phyloP scores from a whole-genome alignment of 1,140 invertebrate genomes.

The Brachionus koreanus region DNA sequence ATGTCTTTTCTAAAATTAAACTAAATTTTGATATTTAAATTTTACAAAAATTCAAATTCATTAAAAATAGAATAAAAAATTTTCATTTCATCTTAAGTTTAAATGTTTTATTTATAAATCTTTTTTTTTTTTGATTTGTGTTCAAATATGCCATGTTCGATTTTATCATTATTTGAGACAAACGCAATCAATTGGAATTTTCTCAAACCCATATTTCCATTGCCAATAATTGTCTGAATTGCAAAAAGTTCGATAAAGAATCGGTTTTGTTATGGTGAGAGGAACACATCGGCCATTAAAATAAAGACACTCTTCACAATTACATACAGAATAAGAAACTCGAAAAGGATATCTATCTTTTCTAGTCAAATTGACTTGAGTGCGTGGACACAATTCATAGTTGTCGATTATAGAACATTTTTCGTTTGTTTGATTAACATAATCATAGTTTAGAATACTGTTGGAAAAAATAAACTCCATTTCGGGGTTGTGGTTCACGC shows the following conservation, averaged over 20 bases:
- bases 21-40: too few species aligned
- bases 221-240: not conserved
- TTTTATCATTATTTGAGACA: too few species aligned
- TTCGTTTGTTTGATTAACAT: not conserved
- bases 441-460: not conserved
- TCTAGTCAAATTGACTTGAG: not conserved
- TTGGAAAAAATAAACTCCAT: not conserved
- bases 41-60: too few species aligned
- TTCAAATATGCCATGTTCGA: too few species aligned
- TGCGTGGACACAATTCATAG: not conserved
- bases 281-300: not conserved
- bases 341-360: not conserved
- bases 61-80: too few species aligned
- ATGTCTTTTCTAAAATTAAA: too few species aligned
- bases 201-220: conserved; percentile 12
- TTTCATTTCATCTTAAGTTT: too few species aligned
- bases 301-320: not conserved
- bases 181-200: not conserved
- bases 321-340: not conserved
- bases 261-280: not conserved
- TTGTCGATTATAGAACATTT: not conserved
- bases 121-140: too few species aligned
- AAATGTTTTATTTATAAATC: too few species aligned
- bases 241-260: not conserved
- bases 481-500: not conserved